A percentile compares a stretch with the other conserved stretches of the same genome.
phyloP scores from a whole-genome alignment of 2,797 vertebrate species.

The Gouania willdenowi region DNA sequence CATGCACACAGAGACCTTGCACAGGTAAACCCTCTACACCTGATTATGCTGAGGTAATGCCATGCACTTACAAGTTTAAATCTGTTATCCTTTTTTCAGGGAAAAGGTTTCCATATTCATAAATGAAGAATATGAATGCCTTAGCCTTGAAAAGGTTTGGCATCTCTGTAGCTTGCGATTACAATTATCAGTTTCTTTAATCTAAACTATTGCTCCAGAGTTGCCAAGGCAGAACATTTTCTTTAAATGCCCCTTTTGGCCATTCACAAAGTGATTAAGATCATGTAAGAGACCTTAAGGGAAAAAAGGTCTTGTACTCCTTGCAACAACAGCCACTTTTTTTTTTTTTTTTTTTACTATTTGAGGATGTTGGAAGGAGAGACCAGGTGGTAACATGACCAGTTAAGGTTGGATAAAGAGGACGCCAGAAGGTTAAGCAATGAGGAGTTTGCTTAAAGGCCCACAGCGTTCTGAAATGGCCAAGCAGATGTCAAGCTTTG shows the following conservation, averaged over 20 bases:
- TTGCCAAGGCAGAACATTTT: conserved; percentile 61
- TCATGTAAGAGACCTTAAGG: conserved; percentile 42
- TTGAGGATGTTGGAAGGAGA: conserved; percentile 74
- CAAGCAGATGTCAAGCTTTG: conserved; percentile 78
- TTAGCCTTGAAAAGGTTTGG: conserved; percentile 56
- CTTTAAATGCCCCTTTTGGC: conserved; percentile 50
- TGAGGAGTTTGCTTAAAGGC: conserved; percentile 67
- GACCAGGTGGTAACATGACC: conserved; percentile 57
- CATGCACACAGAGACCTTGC: conserved; percentile 53
- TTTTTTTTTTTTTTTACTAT: conserved; percentile 46
- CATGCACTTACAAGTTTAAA: conserved; percentile 59
- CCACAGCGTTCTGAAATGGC: conserved; percentile 68
- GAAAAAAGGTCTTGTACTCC: conserved; percentile 65
- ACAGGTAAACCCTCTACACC: conserved; percentile 41
- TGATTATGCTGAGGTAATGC: conserved; percentile 63
- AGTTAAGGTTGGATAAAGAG: conserved; percentile 52
- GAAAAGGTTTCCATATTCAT: conserved; percentile 56
- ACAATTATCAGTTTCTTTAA: conserved; percentile 44
- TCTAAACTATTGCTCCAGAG: conserved; percentile 53
- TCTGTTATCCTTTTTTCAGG: conserved; percentile 41
- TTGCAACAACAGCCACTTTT: conserved; percentile 72
- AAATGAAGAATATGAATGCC: conserved; percentile 57
- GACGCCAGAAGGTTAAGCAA: conserved; percentile 74
- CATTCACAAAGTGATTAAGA: conserved; percentile 46
- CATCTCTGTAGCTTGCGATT: conserved; percentile 62